Conservation (phyloP, 2,797 vertebrate genomes). For the Loris lydekkerianus region DNA sequence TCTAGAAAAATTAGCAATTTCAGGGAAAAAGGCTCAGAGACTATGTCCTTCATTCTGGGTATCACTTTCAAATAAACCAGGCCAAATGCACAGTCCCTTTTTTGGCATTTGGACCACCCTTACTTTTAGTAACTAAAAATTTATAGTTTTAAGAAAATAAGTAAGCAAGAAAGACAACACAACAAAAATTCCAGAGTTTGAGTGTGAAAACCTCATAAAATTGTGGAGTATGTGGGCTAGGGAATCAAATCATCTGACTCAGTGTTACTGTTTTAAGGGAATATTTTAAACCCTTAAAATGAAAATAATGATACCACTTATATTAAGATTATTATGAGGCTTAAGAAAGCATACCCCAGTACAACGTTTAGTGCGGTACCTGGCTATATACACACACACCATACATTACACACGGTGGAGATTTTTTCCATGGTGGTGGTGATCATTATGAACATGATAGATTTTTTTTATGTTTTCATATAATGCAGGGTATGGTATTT, state of each 20-base stretch:
- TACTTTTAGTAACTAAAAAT: neutral
- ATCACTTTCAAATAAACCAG: neutral
- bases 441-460: neutral
- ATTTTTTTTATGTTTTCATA: neutral
- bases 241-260: neutral
- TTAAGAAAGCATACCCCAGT: neutral
- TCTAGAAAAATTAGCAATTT: constrained; percentile 10
- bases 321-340: neutral
- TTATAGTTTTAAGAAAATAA: neutral
- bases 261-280: neutral
- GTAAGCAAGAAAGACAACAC: neutral
- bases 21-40: neutral
- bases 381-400: neutral
- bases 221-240: neutral
- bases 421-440: neutral
- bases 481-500: neutral
- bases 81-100: neutral
- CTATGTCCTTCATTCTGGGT: neutral
- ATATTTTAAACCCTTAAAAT: constrained; percentile 8
- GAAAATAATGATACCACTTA: neutral
- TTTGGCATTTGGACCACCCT: neutral
- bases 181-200: neutral
- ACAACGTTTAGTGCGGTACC: neutral
- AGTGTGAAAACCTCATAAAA: neutral
- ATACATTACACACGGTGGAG: fast-evolving